Evolutionary conservation across 1,140 invertebrate genomes (phyloP).

Genomic region (Heterodera schachtii): DNA sequence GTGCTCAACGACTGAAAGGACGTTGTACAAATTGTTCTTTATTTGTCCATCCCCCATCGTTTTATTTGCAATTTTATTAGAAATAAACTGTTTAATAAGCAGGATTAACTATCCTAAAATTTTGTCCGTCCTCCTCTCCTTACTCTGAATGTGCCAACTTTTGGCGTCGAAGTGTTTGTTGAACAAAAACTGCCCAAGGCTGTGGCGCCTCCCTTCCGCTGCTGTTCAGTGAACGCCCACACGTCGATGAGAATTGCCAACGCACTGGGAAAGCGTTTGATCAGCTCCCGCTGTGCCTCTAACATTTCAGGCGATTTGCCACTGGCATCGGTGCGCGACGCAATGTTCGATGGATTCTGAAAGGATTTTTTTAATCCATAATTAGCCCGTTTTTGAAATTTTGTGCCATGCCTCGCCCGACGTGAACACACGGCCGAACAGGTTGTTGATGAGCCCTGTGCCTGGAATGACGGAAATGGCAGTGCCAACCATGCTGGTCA

Average conservation of each 20-base stretch:
- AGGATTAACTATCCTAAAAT: constrained; percentile 12
- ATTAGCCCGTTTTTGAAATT: not conserved
- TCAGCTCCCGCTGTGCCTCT: constrained; percentile 46
- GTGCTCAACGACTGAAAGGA: constrained; percentile 59
- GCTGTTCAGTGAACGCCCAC: constrained; percentile 40
- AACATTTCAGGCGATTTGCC: constrained; percentile 39
- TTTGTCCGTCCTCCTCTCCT: not conserved
- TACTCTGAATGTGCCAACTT: not conserved
- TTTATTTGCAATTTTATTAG: no score
- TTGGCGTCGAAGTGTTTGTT: not conserved
- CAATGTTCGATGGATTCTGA: constrained; percentile 20
- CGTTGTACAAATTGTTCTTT: no score
- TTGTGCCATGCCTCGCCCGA: constrained; percentile 34
- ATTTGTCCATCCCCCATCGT: no score
- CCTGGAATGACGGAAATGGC: constrained; percentile 61
- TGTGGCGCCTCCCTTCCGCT: not conserved
- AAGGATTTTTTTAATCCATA: not conserved
- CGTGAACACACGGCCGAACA: constrained; percentile 67
- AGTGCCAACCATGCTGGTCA: constrained; percentile 54
- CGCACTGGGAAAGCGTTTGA: constrained; percentile 48
- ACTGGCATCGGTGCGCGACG: constrained; percentile 9
- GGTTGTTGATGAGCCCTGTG: constrained; percentile 75
- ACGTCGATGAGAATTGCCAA: constrained; percentile 50
- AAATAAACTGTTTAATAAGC: no score
- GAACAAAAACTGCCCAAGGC: no score